Percentiles rank a stretch among this genome's conserved stretches.
Conservation (phyloP, 2,113 vertebrate genomes). For the Sinocyclocheilus maitianheensis region DNA sequence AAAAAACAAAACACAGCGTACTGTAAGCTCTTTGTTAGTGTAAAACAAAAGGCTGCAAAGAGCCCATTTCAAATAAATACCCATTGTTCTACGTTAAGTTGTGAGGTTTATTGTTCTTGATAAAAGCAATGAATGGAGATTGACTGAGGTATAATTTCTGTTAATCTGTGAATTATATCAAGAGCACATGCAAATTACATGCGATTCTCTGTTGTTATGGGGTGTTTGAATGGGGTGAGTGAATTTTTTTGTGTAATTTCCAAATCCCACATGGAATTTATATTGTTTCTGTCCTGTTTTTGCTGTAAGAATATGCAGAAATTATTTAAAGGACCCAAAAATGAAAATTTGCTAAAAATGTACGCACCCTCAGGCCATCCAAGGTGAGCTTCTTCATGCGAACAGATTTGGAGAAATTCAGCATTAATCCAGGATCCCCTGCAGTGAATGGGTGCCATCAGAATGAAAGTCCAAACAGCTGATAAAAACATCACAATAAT, state of each 20-base stretch:
- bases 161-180: neutral
- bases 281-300: too few relatives aligned
- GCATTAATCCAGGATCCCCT: too few relatives aligned
- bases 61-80: neutral
- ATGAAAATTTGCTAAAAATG: neutral
- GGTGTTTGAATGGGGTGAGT: neutral
- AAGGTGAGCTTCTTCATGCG: neutral
- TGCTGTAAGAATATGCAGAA: neutral
- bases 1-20: neutral
- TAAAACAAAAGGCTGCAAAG: neutral
- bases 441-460: neutral
- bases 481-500: neutral
- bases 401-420: too few relatives aligned
- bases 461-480: too few relatives aligned
- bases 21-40: slow-evolving; percentile 1
- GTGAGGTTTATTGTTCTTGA: neutral
- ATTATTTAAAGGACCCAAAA: neutral
- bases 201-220: neutral
- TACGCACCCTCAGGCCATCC: neutral
- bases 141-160: neutral
- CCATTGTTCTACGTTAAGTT: neutral
- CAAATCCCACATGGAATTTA: neutral
- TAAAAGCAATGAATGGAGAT: neutral
- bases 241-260: neutral
- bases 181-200: neutral